phyloP scores from a whole-genome alignment of 2,113 vertebrate species.

The Dipodomys merriami region DNA sequence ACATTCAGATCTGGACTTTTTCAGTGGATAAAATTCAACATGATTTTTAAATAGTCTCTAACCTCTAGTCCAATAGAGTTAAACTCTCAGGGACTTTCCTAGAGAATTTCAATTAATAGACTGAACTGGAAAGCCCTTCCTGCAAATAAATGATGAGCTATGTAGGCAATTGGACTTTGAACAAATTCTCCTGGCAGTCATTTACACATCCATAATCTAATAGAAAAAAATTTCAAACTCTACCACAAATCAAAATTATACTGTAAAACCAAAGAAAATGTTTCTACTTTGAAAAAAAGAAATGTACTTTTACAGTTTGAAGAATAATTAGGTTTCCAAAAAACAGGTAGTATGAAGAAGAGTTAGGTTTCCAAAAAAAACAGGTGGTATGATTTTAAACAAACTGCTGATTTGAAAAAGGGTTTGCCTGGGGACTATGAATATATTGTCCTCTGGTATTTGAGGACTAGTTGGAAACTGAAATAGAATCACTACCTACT shows the following conservation, averaged over 20 bases:
- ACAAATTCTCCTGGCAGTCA: conserved; percentile 63
- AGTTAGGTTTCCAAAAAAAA: conserved; percentile 59
- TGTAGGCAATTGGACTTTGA: conserved; percentile 56
- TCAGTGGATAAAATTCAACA: conserved; percentile 51
- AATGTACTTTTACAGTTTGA: conserved; percentile 43
- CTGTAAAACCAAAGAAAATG: conserved; percentile 60
- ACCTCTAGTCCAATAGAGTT: conserved; percentile 50
- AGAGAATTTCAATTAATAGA: conserved; percentile 66
- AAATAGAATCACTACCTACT: not conserved
- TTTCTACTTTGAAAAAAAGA: conserved; percentile 59
- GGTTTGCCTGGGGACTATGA: not conserved
- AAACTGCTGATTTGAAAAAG: conserved; percentile 53
- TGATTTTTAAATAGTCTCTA: conserved; percentile 65
- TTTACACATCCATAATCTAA: conserved; percentile 56
- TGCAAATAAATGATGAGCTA: conserved; percentile 50
- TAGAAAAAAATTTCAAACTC: conserved; percentile 32
- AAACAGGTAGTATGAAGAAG: conserved; percentile 44
- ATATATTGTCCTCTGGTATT: conserved; percentile 14
- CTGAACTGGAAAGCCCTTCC: conserved; percentile 63
- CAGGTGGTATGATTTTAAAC: conserved; percentile 11
- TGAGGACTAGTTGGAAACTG: not conserved
- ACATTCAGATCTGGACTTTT: conserved; percentile 48
- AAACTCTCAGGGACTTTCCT: conserved; percentile 64
- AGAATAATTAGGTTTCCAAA: conserved; percentile 54
- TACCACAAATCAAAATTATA: conserved; percentile 60